Evolutionary conservation across 2,888 invertebrate species (phyloP).

Genomic region (Linyphia triangularis): DNA sequence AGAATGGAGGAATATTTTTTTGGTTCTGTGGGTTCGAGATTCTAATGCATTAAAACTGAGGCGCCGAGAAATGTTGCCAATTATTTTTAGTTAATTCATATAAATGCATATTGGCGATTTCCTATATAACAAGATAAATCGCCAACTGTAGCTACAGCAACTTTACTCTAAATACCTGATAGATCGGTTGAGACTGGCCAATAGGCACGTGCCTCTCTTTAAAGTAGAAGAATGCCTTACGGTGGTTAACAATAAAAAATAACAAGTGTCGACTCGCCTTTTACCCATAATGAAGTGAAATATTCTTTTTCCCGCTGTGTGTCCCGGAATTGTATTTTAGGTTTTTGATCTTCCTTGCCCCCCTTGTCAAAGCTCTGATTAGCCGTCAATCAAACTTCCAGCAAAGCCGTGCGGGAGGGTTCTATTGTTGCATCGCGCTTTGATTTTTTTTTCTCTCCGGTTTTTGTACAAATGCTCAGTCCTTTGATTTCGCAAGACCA

Average conservation of each 20-base stretch:
- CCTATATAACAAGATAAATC: slow-evolving; percentile 17
- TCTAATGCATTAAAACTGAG: too few species aligned
- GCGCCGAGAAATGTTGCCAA: too few species aligned
- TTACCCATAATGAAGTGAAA: slow-evolving; percentile 9
- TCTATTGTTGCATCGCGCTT: neutral
- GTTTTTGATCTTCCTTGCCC: neutral
- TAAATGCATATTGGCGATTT: too few species aligned
- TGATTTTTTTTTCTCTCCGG: neutral
- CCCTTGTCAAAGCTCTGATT: neutral
- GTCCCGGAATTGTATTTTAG: neutral
- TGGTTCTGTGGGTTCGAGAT: too few species aligned
- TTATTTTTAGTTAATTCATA: too few species aligned
- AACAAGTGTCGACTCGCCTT: neutral
- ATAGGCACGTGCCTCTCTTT: slow-evolving; percentile 1
- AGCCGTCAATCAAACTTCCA: neutral
- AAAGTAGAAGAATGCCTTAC: neutral
- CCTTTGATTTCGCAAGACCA: neutral
- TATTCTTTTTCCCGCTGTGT: neutral
- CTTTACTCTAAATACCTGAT: neutral
- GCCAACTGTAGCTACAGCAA: slow-evolving; percentile 2
- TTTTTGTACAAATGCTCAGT: neutral
- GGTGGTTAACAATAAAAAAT: neutral
- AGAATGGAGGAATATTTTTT: too few species aligned
- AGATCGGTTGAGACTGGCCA: neutral
- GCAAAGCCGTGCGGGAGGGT: neutral